Evolutionary conservation across 2,113 vertebrate species (phyloP).

Genomic region (western clawed frog (Xenopus tropicalis)): DNA sequence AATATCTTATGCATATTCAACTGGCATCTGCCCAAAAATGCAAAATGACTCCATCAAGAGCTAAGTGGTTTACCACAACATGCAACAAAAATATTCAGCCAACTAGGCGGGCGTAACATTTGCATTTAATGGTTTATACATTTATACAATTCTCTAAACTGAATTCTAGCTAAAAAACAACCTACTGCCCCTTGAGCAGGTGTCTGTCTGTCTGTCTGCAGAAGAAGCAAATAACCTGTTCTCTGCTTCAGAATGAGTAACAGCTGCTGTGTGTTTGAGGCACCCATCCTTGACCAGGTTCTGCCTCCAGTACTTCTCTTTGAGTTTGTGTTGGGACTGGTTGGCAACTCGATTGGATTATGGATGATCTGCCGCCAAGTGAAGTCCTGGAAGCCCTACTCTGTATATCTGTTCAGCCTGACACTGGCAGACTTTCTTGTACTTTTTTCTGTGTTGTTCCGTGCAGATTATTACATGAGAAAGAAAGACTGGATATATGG

Average conservation of each 20-base stretch:
- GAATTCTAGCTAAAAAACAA: neutral
- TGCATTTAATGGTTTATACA: neutral
- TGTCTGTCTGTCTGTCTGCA: neutral
- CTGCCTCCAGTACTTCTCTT: conserved; percentile 65
- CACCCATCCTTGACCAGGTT: conserved; percentile 56
- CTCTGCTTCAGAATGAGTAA: conserved; percentile 23
- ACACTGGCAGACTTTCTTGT: conserved; percentile 67
- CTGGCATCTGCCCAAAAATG: conserved; percentile 13
- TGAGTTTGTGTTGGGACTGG: conserved; percentile 66
- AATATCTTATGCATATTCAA: conserved; percentile 7
- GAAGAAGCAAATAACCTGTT: neutral
- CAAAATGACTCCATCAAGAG: conserved; percentile 16
- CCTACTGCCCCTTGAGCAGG: neutral
- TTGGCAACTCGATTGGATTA: conserved; percentile 63
- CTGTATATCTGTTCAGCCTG: conserved; percentile 68
- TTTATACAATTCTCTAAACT: conserved; percentile 1
- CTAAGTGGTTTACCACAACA: conserved; percentile 9
- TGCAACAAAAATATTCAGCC: neutral
- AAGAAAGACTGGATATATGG: conserved; percentile 68
- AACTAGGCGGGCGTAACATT: neutral
- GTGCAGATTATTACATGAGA: conserved; percentile 69
- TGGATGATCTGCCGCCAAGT: conserved; percentile 68
- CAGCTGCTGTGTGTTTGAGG: conserved; percentile 63
- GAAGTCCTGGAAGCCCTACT: conserved; percentile 67
- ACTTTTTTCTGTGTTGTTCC: conserved; percentile 68